Evolutionary conservation across 2,797 vertebrate species (phyloP), one percentile per base, ranked within the genome.

Genomic region (Sternarchorhynchus goeldii): DNA sequence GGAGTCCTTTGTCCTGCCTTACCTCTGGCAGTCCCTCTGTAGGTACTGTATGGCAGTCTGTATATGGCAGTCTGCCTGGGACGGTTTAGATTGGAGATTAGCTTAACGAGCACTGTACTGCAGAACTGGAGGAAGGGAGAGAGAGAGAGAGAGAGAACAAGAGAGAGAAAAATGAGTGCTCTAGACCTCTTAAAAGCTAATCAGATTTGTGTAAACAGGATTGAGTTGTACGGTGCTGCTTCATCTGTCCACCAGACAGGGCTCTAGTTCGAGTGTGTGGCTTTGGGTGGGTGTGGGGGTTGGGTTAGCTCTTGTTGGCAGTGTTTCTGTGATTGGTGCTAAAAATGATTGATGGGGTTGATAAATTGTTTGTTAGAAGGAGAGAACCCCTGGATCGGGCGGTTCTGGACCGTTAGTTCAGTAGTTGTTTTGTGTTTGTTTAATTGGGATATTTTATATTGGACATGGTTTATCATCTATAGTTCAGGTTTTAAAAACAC

Each of bases 21-120:
- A 78, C 14, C 3, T 71, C 80, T 74, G 75, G 41, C 58, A 77
- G 80, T 78, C 82, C 72, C 79, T 81, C 75, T 83, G 79, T 81
- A 81, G 82, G 82, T 81, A 79, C 76, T 79, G 81, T 81, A 78
- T 78, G 82, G 82, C 82, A 66, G 72, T 71, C 77, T 69, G 82
- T 79, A 78, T 81, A 78, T 78, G 82, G 82, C 82, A 66, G 72
- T 71, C 77, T 69, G 82, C 82, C 76, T 78, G 79, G 75, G 71
- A 71, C 68, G 79, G 71, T 83, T 83, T 83, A 79, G 81, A 77
- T 62, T 73, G 77, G 77, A 77, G 75, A 78, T 72, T 81, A 78
- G 63, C 80, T 79, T 80, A 79, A 82, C 80, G 53, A 82, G 80
- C 78, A 80, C 70, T 78, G 74, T 56, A 62, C 55, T 75, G 73